Conservation (phyloP, 1,140 invertebrate species). For the Aphis gossypii region DNA sequence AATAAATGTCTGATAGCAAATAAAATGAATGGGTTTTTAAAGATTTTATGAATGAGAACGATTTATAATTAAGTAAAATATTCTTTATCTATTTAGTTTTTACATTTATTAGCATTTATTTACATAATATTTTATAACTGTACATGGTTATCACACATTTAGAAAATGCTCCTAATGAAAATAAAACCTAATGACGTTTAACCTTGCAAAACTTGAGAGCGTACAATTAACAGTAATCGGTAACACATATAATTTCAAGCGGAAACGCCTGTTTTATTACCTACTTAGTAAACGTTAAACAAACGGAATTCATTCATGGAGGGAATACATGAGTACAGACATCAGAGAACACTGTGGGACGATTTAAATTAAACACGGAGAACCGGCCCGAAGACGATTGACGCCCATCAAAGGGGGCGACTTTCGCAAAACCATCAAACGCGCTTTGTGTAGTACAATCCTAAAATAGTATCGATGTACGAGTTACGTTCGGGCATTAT, state of each 20-base stretch:
- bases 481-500: not conserved
- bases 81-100: not conserved
- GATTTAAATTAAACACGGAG: not conserved
- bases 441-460: not conserved
- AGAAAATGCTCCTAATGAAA: not conserved
- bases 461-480: not conserved
- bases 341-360: not conserved
- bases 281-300: slow-evolving; percentile 36
- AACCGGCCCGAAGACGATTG: not conserved
- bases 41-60: not conserved
- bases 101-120: not conserved
- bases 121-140: not conserved
- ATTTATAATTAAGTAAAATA: not conserved
- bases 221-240: slow-evolving; percentile 17
- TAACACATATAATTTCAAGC: not conserved
- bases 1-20: too few species aligned
- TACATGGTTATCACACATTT: not conserved
- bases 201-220: slow-evolving; percentile 10
- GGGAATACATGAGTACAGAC: not conserved
- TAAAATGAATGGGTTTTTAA: too few species aligned
- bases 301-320: slow-evolving; percentile 20
- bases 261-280: slow-evolving; percentile 34
- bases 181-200: not conserved
- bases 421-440: slow-evolving; percentile 15
- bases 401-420: not conserved